Conservation (phyloP, 2,797 vertebrate species). For the Alca torda region DNA sequence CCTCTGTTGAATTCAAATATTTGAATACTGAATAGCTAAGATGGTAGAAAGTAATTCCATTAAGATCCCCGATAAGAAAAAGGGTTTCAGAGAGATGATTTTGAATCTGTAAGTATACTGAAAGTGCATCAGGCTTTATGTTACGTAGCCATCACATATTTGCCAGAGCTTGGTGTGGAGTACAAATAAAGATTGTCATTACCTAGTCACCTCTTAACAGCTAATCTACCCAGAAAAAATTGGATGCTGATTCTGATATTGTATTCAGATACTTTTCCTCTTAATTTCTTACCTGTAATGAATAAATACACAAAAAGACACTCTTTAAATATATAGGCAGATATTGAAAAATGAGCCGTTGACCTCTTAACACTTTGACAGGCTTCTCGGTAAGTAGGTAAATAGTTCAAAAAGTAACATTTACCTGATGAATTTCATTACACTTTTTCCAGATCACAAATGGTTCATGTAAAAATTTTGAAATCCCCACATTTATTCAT, state of each 20-base stretch:
- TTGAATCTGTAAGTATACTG: neutral
- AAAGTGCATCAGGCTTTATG: neutral
- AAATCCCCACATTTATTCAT: neutral
- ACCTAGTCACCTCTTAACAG: neutral
- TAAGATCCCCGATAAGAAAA: slow-evolving; percentile 17
- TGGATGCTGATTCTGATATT: neutral
- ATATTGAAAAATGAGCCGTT: neutral
- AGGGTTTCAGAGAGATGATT: neutral
- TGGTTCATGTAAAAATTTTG: neutral
- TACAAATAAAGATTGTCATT: neutral
- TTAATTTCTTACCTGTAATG: neutral
- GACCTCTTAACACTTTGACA: neutral
- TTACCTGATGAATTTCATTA: neutral
- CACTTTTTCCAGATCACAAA: neutral
- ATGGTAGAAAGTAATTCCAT: slow-evolving; percentile 7
- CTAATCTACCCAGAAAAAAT: neutral
- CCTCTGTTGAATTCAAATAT: neutral
- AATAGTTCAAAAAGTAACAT: neutral
- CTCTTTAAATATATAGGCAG: neutral
- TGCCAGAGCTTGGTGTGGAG: neutral
- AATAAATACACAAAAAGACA: neutral
- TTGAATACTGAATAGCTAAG: slow-evolving; percentile 21
- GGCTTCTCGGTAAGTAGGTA: neutral
- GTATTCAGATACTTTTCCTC: neutral
- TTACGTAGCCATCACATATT: neutral